A percentile compares a stretch with the other conserved stretches of the same genome.
phyloP scores from a whole-genome alignment of 2,888 invertebrate genomes.

The Habrosyne pyritoides region DNA sequence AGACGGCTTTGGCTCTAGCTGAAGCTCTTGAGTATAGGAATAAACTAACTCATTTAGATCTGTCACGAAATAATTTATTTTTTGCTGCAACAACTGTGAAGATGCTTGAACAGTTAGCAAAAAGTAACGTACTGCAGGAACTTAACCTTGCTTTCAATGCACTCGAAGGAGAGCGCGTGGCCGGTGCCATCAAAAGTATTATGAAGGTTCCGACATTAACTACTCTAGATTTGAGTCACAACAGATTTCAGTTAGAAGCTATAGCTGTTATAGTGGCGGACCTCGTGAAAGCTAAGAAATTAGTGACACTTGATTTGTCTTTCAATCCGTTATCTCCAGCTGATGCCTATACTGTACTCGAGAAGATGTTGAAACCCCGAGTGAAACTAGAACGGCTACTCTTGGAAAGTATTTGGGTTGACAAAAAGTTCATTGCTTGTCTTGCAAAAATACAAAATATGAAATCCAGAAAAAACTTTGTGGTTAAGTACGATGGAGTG shows the following conservation, averaged over 20 bases:
- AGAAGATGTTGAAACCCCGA: constrained; percentile 35
- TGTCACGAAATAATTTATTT: constrained; percentile 49
- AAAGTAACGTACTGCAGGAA: constrained; percentile 36
- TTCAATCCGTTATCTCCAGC: constrained; percentile 43
- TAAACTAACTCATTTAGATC: constrained; percentile 41
- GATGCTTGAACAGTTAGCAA: constrained; percentile 37
- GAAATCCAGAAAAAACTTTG: constrained; percentile 40
- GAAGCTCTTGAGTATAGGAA: constrained; percentile 41
- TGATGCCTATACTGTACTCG: constrained; percentile 38
- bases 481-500: constrained; percentile 37
- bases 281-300: constrained; percentile 38
- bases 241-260: constrained; percentile 39
- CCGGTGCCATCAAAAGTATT: constrained; percentile 33
- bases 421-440: constrained; percentile 35
- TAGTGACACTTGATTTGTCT: constrained; percentile 48
- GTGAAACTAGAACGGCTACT: constrained; percentile 45
- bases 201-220: constrained; percentile 35
- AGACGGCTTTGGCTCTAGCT: constrained; percentile 35
- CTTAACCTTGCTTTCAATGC: constrained; percentile 49
- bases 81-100: constrained; percentile 31
- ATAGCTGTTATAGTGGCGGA: constrained; percentile 29
- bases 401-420: constrained; percentile 43
- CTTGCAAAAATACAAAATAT: constrained; percentile 37
- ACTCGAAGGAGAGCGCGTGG: constrained; percentile 40
- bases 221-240: constrained; percentile 44